Evolutionary conservation across 2,113 vertebrate genomes (phyloP).

Genomic region (Stigmatopora nigra): DNA sequence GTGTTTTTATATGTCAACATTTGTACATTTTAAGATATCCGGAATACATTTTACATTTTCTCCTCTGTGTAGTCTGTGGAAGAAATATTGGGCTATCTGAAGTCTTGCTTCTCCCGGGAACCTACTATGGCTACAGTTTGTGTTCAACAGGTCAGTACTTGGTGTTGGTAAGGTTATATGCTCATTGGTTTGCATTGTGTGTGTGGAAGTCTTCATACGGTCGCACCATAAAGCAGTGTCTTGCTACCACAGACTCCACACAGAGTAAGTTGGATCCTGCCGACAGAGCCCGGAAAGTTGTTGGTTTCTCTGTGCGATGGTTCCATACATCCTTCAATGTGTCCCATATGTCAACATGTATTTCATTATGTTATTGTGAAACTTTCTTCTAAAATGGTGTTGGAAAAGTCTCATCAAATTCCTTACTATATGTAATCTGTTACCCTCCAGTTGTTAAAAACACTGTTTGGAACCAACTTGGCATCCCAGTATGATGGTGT

Average conservation of each 20-base stretch:
- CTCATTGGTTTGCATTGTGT: not conserved
- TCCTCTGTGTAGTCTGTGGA: slow-evolving; percentile 81
- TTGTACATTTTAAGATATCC: not conserved
- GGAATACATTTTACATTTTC: not conserved
- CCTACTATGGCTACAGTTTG: slow-evolving; percentile 93
- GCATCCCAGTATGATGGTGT: slow-evolving; percentile 87
- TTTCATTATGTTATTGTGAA: too few relatives aligned
- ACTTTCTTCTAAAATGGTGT: too few relatives aligned
- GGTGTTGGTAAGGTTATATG: not conserved
- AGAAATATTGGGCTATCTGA: slow-evolving; percentile 91
- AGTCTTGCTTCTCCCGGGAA: slow-evolving; percentile 91
- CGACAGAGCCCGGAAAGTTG: slow-evolving; percentile 85
- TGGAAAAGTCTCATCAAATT: not conserved
- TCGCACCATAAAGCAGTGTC: slow-evolving; percentile 71
- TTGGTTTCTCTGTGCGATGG: slow-evolving; percentile 90
- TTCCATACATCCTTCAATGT: slow-evolving; percentile 73
- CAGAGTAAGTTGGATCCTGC: slow-evolving; percentile 88
- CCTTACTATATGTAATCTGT: slow-evolving; percentile 2
- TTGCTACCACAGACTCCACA: slow-evolving; percentile 70
- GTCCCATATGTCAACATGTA: too few relatives aligned
- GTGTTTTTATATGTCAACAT: slow-evolving; percentile 20
- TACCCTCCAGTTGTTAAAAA: slow-evolving; percentile 80
- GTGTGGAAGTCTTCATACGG: slow-evolving; percentile 49
- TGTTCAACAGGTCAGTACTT: slow-evolving; percentile 85
- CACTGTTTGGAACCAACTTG: slow-evolving; percentile 93